Evolutionary conservation across 2,888 invertebrate genomes (phyloP).

Genomic region (Antheraea assamensis): DNA sequence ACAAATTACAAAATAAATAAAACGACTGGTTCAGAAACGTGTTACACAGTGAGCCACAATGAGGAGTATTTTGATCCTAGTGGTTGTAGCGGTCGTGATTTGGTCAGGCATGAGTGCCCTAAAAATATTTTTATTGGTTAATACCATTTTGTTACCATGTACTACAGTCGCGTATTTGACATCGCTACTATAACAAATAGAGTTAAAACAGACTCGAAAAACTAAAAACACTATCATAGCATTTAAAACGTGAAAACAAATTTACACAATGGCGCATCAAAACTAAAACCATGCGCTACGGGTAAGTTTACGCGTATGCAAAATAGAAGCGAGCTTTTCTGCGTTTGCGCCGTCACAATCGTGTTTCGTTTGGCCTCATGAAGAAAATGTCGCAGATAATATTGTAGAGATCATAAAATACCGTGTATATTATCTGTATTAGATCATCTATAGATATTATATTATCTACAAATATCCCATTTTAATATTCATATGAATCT

Average conservation of each 20-base stretch:
- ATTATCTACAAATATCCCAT: not conserved
- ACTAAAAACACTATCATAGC: not conserved
- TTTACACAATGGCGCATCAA: not conserved
- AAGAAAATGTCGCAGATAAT: not conserved
- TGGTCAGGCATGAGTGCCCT: no score
- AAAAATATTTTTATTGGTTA: not conserved
- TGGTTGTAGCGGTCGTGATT: not conserved
- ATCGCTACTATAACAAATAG: not conserved
- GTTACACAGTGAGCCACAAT: not conserved
- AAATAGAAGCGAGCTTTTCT: not conserved
- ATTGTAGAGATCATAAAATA: not conserved
- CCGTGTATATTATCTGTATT: not conserved
- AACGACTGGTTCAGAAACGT: not conserved
- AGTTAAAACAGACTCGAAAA: not conserved
- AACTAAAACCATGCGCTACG: not conserved
- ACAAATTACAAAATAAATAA: not conserved
- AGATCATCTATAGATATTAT: no score
- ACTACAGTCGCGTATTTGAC: not conserved
- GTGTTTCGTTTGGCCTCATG: not conserved
- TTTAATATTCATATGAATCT: not conserved
- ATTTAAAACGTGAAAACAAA: not conserved
- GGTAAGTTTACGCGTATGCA: not conserved
- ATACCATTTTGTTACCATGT: not conserved
- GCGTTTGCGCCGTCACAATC: not conserved
- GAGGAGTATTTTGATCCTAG: not conserved